Conservation (phyloP, 2,888 invertebrate genomes). For the Caenorhabditis angaria region DNA sequence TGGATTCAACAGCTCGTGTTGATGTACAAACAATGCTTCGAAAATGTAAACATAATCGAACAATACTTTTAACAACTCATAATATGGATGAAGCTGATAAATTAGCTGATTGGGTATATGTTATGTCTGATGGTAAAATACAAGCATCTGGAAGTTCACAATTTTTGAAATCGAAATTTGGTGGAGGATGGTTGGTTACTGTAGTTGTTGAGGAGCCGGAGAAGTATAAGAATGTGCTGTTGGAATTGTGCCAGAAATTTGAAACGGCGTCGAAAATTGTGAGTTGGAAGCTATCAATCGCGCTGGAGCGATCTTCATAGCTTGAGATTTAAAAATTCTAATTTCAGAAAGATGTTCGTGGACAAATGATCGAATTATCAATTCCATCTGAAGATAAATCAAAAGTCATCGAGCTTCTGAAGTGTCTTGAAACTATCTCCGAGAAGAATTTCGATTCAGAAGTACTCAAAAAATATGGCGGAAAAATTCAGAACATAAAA, state of each 20-base stretch:
- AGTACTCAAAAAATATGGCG: background rate
- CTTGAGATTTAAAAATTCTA: background rate
- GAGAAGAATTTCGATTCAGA: slow-evolving; percentile 16
- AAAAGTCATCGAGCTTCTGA: slow-evolving; percentile 44
- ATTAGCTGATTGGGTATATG: slow-evolving; percentile 65
- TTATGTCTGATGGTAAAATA: slow-evolving; percentile 65
- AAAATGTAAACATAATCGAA: slow-evolving; percentile 50
- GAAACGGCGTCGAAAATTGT: slow-evolving; percentile 1
- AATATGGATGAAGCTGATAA: slow-evolving; percentile 71
- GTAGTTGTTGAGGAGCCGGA: slow-evolving; percentile 38
- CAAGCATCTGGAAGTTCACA: slow-evolving; percentile 59
- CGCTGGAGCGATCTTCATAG: background rate
- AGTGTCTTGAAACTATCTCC: slow-evolving; percentile 50
- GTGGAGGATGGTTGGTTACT: slow-evolving; percentile 62
- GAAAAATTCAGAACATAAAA: slow-evolving; percentile 7
- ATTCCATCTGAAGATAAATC: slow-evolving; percentile 35
- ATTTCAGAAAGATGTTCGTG: slow-evolving; percentile 32
- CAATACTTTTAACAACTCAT: slow-evolving; percentile 68
- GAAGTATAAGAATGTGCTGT: background rate
- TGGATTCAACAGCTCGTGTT: slow-evolving; percentile 50
- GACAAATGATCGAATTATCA: slow-evolving; percentile 50
- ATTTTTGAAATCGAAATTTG: slow-evolving; percentile 62
- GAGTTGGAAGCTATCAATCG: too few relatives aligned
- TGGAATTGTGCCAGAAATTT: slow-evolving; percentile 8
- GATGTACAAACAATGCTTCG: slow-evolving; percentile 54